These are phyloP conservation scores for Nemoura dubitans DNA, from an alignment of 2,888 invertebrate species.

Conservation along the genomic window DNA sequence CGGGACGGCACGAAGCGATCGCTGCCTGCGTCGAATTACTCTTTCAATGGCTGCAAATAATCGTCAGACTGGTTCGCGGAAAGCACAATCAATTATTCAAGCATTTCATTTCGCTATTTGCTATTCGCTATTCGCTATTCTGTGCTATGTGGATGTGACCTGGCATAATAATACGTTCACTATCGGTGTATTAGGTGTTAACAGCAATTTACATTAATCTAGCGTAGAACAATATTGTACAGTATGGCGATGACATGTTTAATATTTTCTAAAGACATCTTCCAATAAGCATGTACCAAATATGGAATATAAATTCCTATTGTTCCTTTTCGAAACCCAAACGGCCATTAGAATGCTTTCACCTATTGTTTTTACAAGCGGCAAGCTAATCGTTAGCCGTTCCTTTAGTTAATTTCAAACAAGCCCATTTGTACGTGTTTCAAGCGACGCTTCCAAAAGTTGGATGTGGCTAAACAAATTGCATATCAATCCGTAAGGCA, in stretches of 20 bases:
- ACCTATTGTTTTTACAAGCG: slow-evolving; percentile 39
- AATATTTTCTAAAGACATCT: slow-evolving; percentile 37
- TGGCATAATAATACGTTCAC: slow-evolving; percentile 33
- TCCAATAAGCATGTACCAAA: slow-evolving; percentile 33
- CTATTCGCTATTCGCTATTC: not conserved
- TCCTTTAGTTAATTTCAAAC: slow-evolving; percentile 17
- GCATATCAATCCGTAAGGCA: not conserved
- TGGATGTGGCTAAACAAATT: slow-evolving; percentile 17
- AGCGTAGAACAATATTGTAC: slow-evolving; percentile 41
- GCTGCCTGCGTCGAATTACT: not conserved
- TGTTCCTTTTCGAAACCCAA: slow-evolving; percentile 36
- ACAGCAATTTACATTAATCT: slow-evolving; percentile 43
- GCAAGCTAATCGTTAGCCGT: slow-evolving; percentile 26
- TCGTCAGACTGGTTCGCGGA: not conserved
- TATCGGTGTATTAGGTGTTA: slow-evolving; percentile 40
- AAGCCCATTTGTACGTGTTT: slow-evolving; percentile 18
- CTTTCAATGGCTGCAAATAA: not conserved
- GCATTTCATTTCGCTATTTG: not conserved
- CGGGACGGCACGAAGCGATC: not conserved
- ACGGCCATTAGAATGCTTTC: slow-evolving; percentile 35
- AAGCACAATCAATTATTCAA: slow-evolving; percentile 1
- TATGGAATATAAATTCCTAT: slow-evolving; percentile 41
- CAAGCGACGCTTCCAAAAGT: slow-evolving; percentile 15
- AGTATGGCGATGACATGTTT: slow-evolving; percentile 18
- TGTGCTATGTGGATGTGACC: not conserved